phyloP scores from a whole-genome alignment of 2,888 invertebrate genomes.

The Leptarthrus brevirostris region DNA sequence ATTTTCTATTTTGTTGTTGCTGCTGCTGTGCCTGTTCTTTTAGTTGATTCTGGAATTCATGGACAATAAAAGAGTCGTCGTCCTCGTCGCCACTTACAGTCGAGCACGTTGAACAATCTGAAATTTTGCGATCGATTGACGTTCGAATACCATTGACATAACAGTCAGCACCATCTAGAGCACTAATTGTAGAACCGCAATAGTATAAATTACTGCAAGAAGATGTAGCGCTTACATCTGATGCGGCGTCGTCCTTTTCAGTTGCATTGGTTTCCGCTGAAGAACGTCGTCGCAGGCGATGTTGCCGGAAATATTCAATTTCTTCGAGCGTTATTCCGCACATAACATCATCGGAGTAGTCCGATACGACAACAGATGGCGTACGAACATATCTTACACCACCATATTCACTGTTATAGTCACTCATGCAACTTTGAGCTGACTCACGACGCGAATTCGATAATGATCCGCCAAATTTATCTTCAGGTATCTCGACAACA shows the following conservation, averaged over 20 bases:
- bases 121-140: conserved; percentile 73
- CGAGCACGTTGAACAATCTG: conserved; percentile 81
- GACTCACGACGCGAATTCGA: conserved; percentile 68
- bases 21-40: conserved; percentile 55
- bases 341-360: conserved; percentile 81
- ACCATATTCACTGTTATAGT: conserved; percentile 67
- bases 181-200: conserved; percentile 71
- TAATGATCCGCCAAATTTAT: conserved; percentile 64
- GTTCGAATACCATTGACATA: conserved; percentile 69
- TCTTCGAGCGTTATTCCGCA: conserved; percentile 72
- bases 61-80: conserved; percentile 61
- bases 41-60: conserved; percentile 24
- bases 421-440: conserved; percentile 66
- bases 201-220: conserved; percentile 72
- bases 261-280: conserved; percentile 62
- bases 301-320: conserved; percentile 71
- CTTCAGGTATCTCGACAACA: conserved; percentile 68
- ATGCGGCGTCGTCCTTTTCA: conserved; percentile 62
- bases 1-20: conserved; percentile 61
- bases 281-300: conserved; percentile 64
- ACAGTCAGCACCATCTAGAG: conserved; percentile 69
- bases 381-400: conserved; percentile 77
- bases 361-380: conserved; percentile 88
- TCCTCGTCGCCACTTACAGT: conserved; percentile 81
- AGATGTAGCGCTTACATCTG: conserved; percentile 71